Percentiles rank a stretch among this genome's conserved stretches.
Conservation (phyloP, 2,113 vertebrate species). For the Budorcas taxicolor region DNA sequence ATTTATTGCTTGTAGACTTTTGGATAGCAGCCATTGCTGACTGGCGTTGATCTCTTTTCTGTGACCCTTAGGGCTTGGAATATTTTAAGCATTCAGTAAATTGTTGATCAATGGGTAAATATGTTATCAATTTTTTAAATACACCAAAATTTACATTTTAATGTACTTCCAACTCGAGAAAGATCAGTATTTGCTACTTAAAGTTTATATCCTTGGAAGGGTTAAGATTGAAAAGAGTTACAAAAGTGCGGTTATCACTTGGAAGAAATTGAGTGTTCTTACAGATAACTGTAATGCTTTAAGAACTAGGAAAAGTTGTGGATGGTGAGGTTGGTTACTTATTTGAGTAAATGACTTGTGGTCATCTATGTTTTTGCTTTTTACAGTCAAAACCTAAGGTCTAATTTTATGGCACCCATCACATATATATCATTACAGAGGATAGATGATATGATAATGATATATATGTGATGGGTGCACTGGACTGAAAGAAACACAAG, state of each 20-base stretch:
- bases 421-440: background rate
- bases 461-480: too few species aligned
- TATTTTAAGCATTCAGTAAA: conserved; percentile 23
- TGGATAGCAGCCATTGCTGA: too few species aligned
- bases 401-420: background rate
- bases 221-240: background rate
- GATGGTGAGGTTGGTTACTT: background rate
- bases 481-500: too few species aligned
- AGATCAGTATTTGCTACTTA: background rate
- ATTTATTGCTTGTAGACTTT: too few species aligned
- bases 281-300: background rate
- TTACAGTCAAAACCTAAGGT: background rate
- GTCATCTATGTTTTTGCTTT: background rate
- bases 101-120: conserved; percentile 14
- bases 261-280: background rate
- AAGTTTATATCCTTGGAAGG: background rate
- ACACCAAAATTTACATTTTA: background rate
- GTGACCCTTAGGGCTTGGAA: background rate
- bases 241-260: background rate
- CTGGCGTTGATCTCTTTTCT: background rate
- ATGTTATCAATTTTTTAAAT: conserved; percentile 15
- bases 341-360: conserved; percentile 27
- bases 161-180: background rate
- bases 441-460: too few species aligned
- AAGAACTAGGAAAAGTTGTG: background rate